Evolutionary conservation across 2,797 vertebrate genomes (phyloP), one percentile per base, ranked within the genome.

Genomic region (Cuniculus paca): DNA sequence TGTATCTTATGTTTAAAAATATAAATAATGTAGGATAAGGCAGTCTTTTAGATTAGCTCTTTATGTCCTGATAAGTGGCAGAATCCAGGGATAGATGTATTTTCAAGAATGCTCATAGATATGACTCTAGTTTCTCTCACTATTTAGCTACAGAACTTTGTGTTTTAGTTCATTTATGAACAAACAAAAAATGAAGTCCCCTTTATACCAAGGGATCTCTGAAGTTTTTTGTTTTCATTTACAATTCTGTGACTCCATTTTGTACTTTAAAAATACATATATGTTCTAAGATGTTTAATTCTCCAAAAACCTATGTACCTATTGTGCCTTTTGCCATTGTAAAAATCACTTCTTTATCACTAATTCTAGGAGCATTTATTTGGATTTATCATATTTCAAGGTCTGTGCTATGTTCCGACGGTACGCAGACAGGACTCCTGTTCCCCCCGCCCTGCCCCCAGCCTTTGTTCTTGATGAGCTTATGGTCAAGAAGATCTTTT

Each of bases 151-250:
- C 61, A 56, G n/a, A 65, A 96, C 36, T 88, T 81, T 94, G 42
- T 74, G 24, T 3, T 75, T 95, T 88, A 52, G 17, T 78, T 78
- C 24, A 72, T 80, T 92, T 91, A 89, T 84, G 79, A 88, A 68
- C 24, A 93, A 86, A 50, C 7, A 52, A 78, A 83, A 58, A 50
- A 19, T 34, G 42, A 24, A 48, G 8, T 48, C 42, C 42, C 11
- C 31, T 56, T 50, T 88, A 8, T 39, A 16, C 31, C 85, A 75
- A 8, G 22, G 7, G 50, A 54, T 60, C 75, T 68, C 22, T 89
- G 60, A 68, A 8, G 22, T 90, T 42, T 50, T 22, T 79, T n/a
- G n/a, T n/a, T n/a, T 77, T 78, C 17, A 77, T 36, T 95, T 88
- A 88, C 1, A 65, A 95, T 77, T 83, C 39, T 78, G 22, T 88